These are phyloP conservation scores for Candoia aspera DNA, from an alignment of 2,113 vertebrate species.

Conservation along the genomic window DNA sequence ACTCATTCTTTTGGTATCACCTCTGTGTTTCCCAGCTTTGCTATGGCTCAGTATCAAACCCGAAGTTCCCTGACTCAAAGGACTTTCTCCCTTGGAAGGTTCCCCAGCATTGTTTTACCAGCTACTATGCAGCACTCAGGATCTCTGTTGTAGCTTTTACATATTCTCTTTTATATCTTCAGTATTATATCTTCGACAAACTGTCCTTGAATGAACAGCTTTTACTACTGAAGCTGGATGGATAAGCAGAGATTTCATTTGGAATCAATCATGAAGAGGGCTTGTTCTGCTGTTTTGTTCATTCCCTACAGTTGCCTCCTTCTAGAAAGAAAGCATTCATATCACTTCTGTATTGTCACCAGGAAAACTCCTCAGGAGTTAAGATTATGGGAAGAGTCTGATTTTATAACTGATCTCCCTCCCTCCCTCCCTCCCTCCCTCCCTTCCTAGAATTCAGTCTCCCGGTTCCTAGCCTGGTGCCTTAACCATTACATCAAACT, in stretches of 20 bases:
- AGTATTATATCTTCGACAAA: background rate
- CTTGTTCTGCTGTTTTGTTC: background rate
- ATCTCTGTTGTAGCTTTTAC: background rate
- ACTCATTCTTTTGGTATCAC: background rate
- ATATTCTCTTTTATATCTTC: background rate
- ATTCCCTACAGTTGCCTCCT: background rate
- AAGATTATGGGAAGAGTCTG: background rate
- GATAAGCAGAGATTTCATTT: background rate
- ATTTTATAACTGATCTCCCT: background rate
- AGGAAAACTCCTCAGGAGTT: background rate
- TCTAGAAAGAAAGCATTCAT: background rate
- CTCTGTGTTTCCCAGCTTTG: background rate
- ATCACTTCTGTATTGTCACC: background rate
- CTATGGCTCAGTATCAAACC: background rate
- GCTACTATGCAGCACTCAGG: background rate
- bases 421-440: too few relatives aligned
- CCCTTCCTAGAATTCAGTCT: background rate
- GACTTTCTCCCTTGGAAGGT: background rate
- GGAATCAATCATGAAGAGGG: background rate
- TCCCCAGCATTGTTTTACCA: background rate
- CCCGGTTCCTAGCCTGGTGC: background rate
- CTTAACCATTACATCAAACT: background rate
- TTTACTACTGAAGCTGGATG: background rate
- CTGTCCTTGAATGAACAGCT: background rate
- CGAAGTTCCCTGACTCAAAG: background rate